Base-by-base conservation (phyloP, 2,797 vertebrate genomes). In the Poecilia wingei region DNA sequence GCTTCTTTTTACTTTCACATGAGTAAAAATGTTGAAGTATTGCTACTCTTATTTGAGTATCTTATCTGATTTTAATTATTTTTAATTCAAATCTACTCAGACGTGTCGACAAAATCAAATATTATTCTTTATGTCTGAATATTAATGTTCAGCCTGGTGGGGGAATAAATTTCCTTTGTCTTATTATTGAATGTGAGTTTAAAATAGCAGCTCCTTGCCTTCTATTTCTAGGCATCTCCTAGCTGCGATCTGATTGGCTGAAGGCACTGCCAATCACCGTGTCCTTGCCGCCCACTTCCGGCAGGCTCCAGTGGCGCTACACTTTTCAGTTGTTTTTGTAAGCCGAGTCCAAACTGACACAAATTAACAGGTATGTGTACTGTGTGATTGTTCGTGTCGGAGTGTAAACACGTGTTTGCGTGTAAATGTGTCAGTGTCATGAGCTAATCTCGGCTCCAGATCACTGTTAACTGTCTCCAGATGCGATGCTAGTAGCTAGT, bases 211-310 rank as follows among this genome's bases (percentile, higher is more conserved):
- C 77, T 76, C 76, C 70, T 57, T 61, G 8, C 28, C 51, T 72
- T 77, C 69, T 78, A 84, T 88, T 83, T 87, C 64, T 47, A 57
- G 59, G 0, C 4, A 0, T 31, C 25, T 66, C n/a, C 10, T 4
- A 5, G 13, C 86, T 59, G 79, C 2, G 13, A 4, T 80, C 22
- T 84, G 84, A 95, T 94, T 94, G 94, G 94, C 79, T 78, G 49
- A 12, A 8, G 8, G 0, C 4, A 22, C 79, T 82, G 90, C 91
- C 95, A 92, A 64, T 96, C 90, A 91, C 76, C 1, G 36, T 92
- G 93, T 78, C 93, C 93, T 94, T 91, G 33, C 85, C 87, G 87
- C 90, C 93, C 59, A 91, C 89, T 90, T 94, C 95, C 93, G 91
- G 87, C 79, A 83, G 72, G 79, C 78, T 82, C 78, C 71, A 80